Conservation (phyloP, 2,888 invertebrate species). For the Cheilosia scutellata region DNA sequence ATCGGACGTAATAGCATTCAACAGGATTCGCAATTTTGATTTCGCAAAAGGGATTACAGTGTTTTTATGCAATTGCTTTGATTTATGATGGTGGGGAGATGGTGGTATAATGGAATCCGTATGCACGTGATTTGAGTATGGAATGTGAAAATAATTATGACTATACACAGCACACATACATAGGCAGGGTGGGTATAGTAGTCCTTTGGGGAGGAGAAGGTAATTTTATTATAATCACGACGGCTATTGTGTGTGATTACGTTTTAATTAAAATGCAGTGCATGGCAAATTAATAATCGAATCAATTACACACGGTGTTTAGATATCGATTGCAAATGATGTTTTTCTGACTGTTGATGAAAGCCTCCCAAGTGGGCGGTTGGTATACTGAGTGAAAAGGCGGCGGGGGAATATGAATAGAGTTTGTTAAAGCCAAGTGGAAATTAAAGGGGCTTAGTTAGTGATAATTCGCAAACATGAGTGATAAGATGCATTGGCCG, state of each 20-base stretch:
- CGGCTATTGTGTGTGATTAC: slow-evolving; percentile 67
- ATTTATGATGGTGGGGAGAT: slow-evolving; percentile 40
- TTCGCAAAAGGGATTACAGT: slow-evolving; percentile 64
- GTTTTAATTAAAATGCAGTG: slow-evolving; percentile 74
- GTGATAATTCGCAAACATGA: neutral
- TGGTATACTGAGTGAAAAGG: neutral
- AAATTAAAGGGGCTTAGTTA: slow-evolving; percentile 3
- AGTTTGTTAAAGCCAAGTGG: neutral
- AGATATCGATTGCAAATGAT: slow-evolving; percentile 72
- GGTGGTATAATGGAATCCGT: slow-evolving; percentile 27
- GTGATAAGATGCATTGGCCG: too few relatives aligned
- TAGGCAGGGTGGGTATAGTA: neutral
- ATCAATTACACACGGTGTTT: slow-evolving; percentile 73
- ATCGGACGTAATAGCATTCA: slow-evolving; percentile 67
- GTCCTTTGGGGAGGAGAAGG: neutral
- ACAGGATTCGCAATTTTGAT: slow-evolving; percentile 60
- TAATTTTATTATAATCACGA: slow-evolving; percentile 71
- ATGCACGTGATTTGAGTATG: slow-evolving; percentile 62
- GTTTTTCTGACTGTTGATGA: slow-evolving; percentile 55
- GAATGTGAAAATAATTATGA: slow-evolving; percentile 61
- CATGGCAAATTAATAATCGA: slow-evolving; percentile 71
- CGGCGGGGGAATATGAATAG: neutral
- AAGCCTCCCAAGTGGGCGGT: slow-evolving; percentile 21
- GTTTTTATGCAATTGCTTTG: slow-evolving; percentile 59
- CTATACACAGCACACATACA: neutral